phyloP scores from a whole-genome alignment of 1,140 invertebrate genomes.

The Atta texana region DNA sequence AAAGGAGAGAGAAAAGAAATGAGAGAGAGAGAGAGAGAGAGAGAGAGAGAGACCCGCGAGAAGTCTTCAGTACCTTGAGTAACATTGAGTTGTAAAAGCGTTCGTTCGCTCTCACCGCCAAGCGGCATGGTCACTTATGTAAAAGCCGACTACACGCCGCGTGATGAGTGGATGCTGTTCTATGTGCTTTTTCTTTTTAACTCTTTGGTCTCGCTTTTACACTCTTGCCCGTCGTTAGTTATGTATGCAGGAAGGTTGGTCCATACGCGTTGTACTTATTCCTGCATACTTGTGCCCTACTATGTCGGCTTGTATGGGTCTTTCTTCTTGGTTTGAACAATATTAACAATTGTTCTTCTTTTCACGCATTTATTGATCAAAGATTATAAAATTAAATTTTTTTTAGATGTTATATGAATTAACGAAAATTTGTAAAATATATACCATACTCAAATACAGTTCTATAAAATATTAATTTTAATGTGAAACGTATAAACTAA shows the following conservation, averaged over 20 bases:
- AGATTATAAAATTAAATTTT: not conserved
- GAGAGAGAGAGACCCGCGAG: slow-evolving; percentile 67
- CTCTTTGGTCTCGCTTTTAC: slow-evolving; percentile 80
- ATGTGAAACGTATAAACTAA: not conserved
- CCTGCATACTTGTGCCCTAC: slow-evolving; percentile 41
- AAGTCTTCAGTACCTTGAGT: slow-evolving; percentile 77
- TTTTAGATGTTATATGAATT: not conserved
- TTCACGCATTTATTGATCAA: not conserved
- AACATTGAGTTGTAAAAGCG: slow-evolving; percentile 87
- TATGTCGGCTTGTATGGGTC: not conserved
- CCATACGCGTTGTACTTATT: slow-evolving; percentile 72
- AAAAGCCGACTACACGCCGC: slow-evolving; percentile 86
- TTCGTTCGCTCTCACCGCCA: slow-evolving; percentile 84
- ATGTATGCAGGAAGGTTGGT: slow-evolving; percentile 60
- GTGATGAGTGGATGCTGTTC: slow-evolving; percentile 86
- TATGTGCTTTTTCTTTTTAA: slow-evolving; percentile 83
- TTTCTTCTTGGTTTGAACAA: slow-evolving; percentile 23
- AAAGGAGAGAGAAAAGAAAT: slow-evolving; percentile 15
- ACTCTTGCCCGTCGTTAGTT: slow-evolving; percentile 74
- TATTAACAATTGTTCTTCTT: slow-evolving; percentile 2
- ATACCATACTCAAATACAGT: not conserved
- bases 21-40: slow-evolving; percentile 62
- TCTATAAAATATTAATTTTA: not conserved
- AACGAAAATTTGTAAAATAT: not conserved
- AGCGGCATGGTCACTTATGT: slow-evolving; percentile 86